Evolutionary conservation across 2,797 vertebrate genomes (phyloP), one percentile per base, ranked within the genome.

Genomic region (Scomberomorus guttatus): DNA sequence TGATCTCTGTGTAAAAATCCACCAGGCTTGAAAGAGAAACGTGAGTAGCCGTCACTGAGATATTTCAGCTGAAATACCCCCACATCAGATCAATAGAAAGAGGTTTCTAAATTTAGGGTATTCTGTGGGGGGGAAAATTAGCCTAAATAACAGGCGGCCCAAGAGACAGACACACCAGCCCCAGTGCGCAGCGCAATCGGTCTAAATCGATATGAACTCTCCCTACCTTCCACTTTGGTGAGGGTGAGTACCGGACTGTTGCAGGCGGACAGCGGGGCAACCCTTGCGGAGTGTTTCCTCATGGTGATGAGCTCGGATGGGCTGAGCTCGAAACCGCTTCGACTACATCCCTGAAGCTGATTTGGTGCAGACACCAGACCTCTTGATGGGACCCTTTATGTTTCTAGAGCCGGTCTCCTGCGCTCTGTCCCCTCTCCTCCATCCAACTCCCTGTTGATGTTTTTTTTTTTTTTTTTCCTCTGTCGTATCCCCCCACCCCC

Each of bases 211-310:
- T 0, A 12, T 17, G 42, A 77, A 86, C 73, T 77, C 46, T 44
- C 57, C 83, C 92, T 96, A 99, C 98, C 98, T 98, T 98, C 96
- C 95, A 98, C 97, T 95, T 97, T 98, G 94, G 97, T 98, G 93
- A 99, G 96, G 92, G 97, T 98, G 93, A 99, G 97, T 78, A 98
- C 97, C 80, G 98, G 98, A 75, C 97, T 98, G 95, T 98, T 97
- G 95, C 98, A 99, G 81, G 98, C 97, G 92, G 97, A 98, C 93
- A 98, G 96, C 81, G 98, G 98, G 92, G 98, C 97, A 56, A 99
- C 98, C 95, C 97, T 92, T 80, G 98, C 97, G 77, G 97, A 98
- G 89, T 98, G 98, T 86, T 99, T 99, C 96, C 97, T 98, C 98
- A 99, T 99, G 91, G 63, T 84, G 96, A 61, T 86, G 97, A 97